Percentiles rank a stretch among this genome's conserved stretches.
phyloP scores from a whole-genome alignment of 2,113 vertebrate genomes.

The Chionis minor region DNA sequence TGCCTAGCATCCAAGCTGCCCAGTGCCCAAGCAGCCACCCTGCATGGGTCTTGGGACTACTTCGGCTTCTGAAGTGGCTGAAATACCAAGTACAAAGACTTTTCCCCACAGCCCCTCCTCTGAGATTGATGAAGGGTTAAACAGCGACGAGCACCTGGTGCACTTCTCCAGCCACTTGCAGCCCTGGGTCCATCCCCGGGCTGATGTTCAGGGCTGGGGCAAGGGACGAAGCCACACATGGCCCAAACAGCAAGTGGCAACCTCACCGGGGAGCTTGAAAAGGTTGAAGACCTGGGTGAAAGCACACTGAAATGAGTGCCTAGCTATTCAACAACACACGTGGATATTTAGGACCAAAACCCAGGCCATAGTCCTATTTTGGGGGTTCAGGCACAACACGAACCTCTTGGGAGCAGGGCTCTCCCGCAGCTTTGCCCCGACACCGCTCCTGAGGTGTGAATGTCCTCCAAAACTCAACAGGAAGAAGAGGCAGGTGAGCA shows the following conservation, averaged over 20 bases:
- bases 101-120: neutral
- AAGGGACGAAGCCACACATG: neutral
- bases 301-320: neutral
- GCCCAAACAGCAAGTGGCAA: neutral
- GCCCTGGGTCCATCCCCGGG: neutral
- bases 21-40: neutral
- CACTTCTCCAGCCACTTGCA: neutral
- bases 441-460: neutral
- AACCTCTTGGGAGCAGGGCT: accelerated
- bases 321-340: neutral
- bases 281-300: neutral
- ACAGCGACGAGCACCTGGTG: accelerated
- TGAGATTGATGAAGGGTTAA: neutral
- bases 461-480: accelerated
- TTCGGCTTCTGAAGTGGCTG: neutral
- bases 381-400: neutral
- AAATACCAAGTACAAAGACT: neutral
- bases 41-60: neutral
- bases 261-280: accelerated
- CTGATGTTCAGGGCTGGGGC: accelerated
- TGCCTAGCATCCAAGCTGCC: neutral
- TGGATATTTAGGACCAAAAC: neutral
- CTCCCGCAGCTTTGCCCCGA: accelerated
- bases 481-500: neutral
- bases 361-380: neutral